Base-by-base conservation (phyloP, 1,140 invertebrate species). In the Teleogryllus occipitalis region DNA sequence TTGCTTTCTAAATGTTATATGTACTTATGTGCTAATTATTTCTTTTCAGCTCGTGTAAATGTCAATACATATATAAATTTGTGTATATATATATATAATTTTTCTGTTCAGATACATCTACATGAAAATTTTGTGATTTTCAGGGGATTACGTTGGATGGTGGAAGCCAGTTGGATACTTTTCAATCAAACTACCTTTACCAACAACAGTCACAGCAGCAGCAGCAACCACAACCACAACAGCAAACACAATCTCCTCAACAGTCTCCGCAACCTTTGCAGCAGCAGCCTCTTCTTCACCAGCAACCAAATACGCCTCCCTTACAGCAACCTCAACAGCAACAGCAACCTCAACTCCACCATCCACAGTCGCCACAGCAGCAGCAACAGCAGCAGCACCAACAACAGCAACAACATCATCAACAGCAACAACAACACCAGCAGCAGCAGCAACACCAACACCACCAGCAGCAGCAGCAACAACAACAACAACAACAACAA, bases 81-180 rank as follows among this genome's bases (percentile, higher is more conserved):
- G n/a, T 65, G 54, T 18, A 14, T 65, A 65, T 18, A 14, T 65
- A 3, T 65, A 65, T 65, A 14, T 10, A 65, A 65, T 65, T 18
- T 14, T 65, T 65, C 2, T 65, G 54, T 39, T 39, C 27, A 65
- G 54, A 18, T 65, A 65, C 10, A 65, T 65, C 10, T 65, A 39
- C 27, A 39, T 39, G 1, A 39, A 39, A 39, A 39, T 39, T 39
- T 39, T 39, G 10, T 65, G 18, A 10, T 47, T 85, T 85, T 77
- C 86, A 91, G 90, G 89, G 89, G 81, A 86, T 90, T 82, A 86
- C 87, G 81, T 81, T 92, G 84, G 91, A 93, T 83, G 18, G 54
- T 84, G 48, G 22, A 18, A 77, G 74, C 27, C 80, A 27, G 47
- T 46, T 81, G 54, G 81, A 80, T 18, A 49, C 47, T n/a, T 78